Percentiles rank a stretch among this genome's conserved stretches.
phyloP scores from a whole-genome alignment of 64 coral and sea anemone species.

The Cladopsammia gracilis region DNA sequence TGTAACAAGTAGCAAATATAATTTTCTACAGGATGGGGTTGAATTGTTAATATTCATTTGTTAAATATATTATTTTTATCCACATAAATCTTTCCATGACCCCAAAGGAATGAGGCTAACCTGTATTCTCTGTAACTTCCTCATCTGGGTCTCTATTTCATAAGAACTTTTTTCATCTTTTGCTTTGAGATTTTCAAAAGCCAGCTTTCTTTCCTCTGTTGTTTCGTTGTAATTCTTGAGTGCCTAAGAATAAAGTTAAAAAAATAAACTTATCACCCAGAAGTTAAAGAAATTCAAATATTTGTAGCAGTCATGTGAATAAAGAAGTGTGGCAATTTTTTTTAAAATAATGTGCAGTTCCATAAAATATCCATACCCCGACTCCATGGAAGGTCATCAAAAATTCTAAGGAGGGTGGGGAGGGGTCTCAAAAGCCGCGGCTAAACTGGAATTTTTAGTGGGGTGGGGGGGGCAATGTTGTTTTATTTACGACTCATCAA shows the following conservation, averaged over 20 bases:
- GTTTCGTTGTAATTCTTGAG: slow-evolving; percentile 99
- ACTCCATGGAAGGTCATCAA: too few relatives aligned
- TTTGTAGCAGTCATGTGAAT: not conserved
- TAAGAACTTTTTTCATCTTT: slow-evolving; percentile 99
- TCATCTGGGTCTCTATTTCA: slow-evolving; percentile 99
- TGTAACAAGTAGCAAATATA: too few relatives aligned
- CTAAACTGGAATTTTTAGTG: too few relatives aligned
- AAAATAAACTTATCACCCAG: not conserved
- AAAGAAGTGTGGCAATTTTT: not conserved
- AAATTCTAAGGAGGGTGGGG: too few relatives aligned
- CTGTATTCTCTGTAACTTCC: slow-evolving; percentile 99
- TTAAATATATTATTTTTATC: too few relatives aligned
- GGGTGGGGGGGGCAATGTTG: too few relatives aligned
- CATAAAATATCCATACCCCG: too few relatives aligned
- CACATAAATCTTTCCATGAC: too few relatives aligned
- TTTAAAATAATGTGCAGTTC: not conserved
- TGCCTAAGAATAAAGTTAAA: slow-evolving; percentile 57
- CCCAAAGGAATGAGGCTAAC: not conserved
- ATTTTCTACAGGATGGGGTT: too few relatives aligned
- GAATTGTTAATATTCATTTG: too few relatives aligned
- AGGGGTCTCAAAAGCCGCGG: too few relatives aligned
- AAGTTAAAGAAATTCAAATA: not conserved
- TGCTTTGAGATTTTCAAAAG: slow-evolving; percentile 99
- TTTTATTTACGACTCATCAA: too few relatives aligned
- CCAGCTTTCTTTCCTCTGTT: slow-evolving; percentile 96